A percentile compares a stretch with the other conserved stretches of the same genome.
Evolutionary conservation across 2,113 vertebrate genomes (phyloP).

Genomic region (Himantopus leucocephalus): DNA sequence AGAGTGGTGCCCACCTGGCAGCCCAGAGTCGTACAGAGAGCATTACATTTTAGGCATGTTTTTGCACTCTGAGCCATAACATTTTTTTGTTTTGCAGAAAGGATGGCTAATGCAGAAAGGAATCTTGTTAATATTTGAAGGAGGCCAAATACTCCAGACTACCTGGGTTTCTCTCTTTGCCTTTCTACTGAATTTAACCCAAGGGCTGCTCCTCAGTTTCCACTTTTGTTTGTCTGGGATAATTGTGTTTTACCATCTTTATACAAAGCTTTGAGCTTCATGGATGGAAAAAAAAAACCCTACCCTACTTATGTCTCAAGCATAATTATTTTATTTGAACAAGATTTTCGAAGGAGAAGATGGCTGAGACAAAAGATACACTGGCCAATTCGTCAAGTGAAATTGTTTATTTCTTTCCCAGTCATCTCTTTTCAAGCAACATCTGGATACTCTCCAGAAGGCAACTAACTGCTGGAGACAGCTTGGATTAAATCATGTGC

Average conservation of each 20-base stretch:
- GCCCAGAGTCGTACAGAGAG: neutral
- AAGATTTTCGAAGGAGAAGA: neutral
- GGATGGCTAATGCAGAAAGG: neutral
- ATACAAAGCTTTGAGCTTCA: neutral
- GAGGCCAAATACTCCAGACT: neutral
- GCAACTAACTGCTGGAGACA: neutral
- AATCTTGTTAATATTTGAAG: neutral
- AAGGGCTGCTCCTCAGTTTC: neutral
- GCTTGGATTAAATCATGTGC: neutral
- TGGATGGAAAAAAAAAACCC: neutral
- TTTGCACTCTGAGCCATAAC: neutral
- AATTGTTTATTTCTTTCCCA: slow-evolving; percentile 22
- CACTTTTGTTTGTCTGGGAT: neutral
- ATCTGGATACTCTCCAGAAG: slow-evolving; percentile 28
- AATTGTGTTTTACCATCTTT: neutral
- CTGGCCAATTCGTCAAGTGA: neutral
- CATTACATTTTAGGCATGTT: neutral
- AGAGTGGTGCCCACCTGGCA: neutral
- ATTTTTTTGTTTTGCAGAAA: neutral
- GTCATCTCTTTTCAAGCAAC: neutral
- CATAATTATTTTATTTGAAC: neutral
- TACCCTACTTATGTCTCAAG: neutral
- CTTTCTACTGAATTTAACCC: neutral
- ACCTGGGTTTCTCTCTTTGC: neutral
- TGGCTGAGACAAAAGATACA: neutral